These are phyloP conservation scores for Apocrypta bakeri DNA, from an alignment of 1,140 invertebrate species.

Conservation along the genomic window DNA sequence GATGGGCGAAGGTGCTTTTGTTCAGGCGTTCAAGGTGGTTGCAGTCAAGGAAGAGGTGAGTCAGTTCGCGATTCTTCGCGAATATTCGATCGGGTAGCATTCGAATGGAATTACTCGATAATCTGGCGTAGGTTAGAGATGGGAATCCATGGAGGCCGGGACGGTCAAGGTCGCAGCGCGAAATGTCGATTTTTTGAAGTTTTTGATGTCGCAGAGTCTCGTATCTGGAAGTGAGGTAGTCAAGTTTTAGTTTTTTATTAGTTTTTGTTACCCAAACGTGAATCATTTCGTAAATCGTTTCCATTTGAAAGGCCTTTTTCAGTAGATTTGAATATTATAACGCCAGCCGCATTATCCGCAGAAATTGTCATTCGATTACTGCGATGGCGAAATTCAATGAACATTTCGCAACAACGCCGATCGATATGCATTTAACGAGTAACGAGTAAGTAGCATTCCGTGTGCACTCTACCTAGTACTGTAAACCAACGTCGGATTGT, in stretches of 20 bases:
- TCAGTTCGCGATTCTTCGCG: slow-evolving; percentile 76
- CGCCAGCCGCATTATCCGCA: no score
- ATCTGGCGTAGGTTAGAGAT: slow-evolving; percentile 74
- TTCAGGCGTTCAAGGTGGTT: slow-evolving; percentile 78
- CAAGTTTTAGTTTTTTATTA: no score
- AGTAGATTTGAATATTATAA: no score
- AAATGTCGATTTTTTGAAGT: slow-evolving; percentile 77
- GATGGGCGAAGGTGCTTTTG: slow-evolving; percentile 60
- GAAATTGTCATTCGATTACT: no score
- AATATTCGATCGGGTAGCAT: slow-evolving; percentile 76
- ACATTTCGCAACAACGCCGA: no score
- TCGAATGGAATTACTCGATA: slow-evolving; percentile 78
- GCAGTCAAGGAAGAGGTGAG: slow-evolving; percentile 77
- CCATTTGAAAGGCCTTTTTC: no score
- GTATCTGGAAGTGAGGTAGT: slow-evolving; percentile 68
- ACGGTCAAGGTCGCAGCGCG: slow-evolving; percentile 79
- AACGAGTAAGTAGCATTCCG: not conserved
- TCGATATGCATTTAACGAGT: not conserved
- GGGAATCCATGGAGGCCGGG: slow-evolving; percentile 78
- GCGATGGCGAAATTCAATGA: not conserved
- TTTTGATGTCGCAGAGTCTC: slow-evolving; percentile 66
- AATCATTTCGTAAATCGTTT: no score
- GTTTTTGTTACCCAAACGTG: no score
- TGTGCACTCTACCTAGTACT: slow-evolving; percentile 62
- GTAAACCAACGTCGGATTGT: slow-evolving; percentile 65